Evolutionary conservation across 2,888 invertebrate species (phyloP).

Genomic region (Drosophila austrosaltans): DNA sequence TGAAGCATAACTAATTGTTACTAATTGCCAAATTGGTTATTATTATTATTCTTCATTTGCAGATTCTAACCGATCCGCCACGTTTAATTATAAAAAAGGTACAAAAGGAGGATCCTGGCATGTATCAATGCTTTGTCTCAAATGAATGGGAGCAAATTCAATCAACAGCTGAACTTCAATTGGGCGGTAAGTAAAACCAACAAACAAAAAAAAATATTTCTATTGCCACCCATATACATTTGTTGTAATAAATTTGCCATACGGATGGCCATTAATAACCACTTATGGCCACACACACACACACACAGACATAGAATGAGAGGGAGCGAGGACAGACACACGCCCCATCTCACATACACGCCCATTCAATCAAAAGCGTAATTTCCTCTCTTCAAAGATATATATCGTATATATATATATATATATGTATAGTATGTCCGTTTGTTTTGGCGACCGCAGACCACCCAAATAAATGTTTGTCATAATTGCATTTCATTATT

Average conservation of each 20-base stretch:
- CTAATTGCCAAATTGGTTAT: constrained; percentile 9
- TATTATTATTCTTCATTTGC: constrained; percentile 49
- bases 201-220: background rate
- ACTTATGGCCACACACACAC: constrained; percentile 50
- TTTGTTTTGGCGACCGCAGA: constrained; percentile 55
- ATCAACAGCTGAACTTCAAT: constrained; percentile 90
- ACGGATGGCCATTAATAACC: constrained; percentile 63
- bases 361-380: constrained; percentile 51
- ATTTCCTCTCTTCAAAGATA: constrained; percentile 46
- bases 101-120: constrained; percentile 92
- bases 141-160: constrained; percentile 94
- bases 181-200: constrained; percentile 87
- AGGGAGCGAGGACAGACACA: background rate
- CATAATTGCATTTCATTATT: constrained; percentile 82
- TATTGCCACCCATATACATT: constrained; percentile 11
- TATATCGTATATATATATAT: background rate
- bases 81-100: constrained; percentile 87
- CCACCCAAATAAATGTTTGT: constrained; percentile 76
- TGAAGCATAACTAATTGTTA: background rate
- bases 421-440: background rate
- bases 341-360: background rate
- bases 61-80: constrained; percentile 83
- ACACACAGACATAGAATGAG: constrained; percentile 10
- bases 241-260: constrained; percentile 53
- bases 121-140: constrained; percentile 95